phyloP scores from a whole-genome alignment of 2,888 invertebrate genomes.

The Camptogramma bilineatum region DNA sequence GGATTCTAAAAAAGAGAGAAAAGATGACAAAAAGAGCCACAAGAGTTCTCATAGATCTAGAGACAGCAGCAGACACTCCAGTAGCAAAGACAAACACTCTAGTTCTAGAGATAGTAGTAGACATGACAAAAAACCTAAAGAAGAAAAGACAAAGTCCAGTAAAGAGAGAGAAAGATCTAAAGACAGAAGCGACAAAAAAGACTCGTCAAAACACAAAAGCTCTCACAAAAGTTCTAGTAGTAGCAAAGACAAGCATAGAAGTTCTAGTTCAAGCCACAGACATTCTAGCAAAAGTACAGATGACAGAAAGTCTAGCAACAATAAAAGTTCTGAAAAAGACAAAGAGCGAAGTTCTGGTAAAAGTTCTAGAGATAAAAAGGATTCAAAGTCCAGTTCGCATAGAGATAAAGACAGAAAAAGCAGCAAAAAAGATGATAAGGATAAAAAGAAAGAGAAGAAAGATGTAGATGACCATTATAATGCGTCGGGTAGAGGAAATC shows the following conservation, averaged over 20 bases:
- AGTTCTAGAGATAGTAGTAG: slow-evolving; percentile 70
- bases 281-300: slow-evolving; percentile 71
- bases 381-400: slow-evolving; percentile 69
- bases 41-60: slow-evolving; percentile 75
- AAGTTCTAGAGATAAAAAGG: slow-evolving; percentile 66
- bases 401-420: slow-evolving; percentile 76
- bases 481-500: slow-evolving; percentile 86
- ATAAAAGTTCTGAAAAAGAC: slow-evolving; percentile 50
- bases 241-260: slow-evolving; percentile 63
- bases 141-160: slow-evolving; percentile 69
- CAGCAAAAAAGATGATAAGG: slow-evolving; percentile 74
- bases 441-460: slow-evolving; percentile 81
- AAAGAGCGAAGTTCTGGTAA: slow-evolving; percentile 61
- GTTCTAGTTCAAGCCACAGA: slow-evolving; percentile 66
- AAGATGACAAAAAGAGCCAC: slow-evolving; percentile 68
- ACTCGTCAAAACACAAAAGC: slow-evolving; percentile 73
- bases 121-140: slow-evolving; percentile 72
- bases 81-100: slow-evolving; percentile 75
- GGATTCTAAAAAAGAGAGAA: slow-evolving; percentile 69
- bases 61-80: slow-evolving; percentile 74
- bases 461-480: slow-evolving; percentile 90
- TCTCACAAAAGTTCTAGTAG: slow-evolving; percentile 71
- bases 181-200: slow-evolving; percentile 70
- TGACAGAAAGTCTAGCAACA: slow-evolving; percentile 61
- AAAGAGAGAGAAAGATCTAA: slow-evolving; percentile 67